phyloP scores from a whole-genome alignment of 2,113 vertebrate genomes.

The Gopherus evgoodei region DNA sequence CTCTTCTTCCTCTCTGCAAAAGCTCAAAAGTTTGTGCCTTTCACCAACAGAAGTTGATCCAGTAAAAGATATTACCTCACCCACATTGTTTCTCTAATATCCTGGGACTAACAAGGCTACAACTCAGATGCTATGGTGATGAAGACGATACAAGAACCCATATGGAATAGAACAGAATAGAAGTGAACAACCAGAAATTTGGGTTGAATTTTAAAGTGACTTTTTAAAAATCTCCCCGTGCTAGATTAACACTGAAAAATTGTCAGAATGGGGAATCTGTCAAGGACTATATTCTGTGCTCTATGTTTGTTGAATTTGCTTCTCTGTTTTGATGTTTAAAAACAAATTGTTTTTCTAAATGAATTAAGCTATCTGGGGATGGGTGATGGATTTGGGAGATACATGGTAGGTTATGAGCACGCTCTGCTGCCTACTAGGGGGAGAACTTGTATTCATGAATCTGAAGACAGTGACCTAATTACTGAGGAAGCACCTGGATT shows the following conservation, averaged over 20 bases:
- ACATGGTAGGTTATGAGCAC: slow-evolving; percentile 52
- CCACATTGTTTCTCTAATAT: not conserved
- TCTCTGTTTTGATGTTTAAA: slow-evolving; percentile 53
- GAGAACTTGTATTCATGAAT: slow-evolving; percentile 63
- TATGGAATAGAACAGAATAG: slow-evolving; percentile 34
- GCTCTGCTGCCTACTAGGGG: slow-evolving; percentile 64
- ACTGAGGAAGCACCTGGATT: slow-evolving; percentile 69
- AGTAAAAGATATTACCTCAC: not conserved
- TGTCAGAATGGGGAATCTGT: slow-evolving; percentile 34
- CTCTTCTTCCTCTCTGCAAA: not conserved
- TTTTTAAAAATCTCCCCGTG: slow-evolving; percentile 34
- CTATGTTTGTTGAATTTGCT: slow-evolving; percentile 65
- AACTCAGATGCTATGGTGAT: not conserved
- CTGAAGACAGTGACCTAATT: slow-evolving; percentile 74
- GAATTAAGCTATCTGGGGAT: slow-evolving; percentile 72
- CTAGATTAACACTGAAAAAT: slow-evolving; percentile 15
- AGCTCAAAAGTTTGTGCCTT: not conserved
- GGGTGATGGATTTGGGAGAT: slow-evolving; percentile 69
- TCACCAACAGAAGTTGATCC: not conserved
- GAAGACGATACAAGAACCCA: not conserved
- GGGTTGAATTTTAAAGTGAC: slow-evolving; percentile 31
- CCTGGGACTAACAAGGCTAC: not conserved
- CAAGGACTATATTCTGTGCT: slow-evolving; percentile 48
- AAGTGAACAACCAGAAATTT: slow-evolving; percentile 34
- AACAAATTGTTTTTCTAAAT: slow-evolving; percentile 65